Percentiles rank a stretch among this genome's conserved stretches.
Evolutionary conservation across 2,888 invertebrate species (phyloP).

Genomic region (Oscheius onirici): DNA sequence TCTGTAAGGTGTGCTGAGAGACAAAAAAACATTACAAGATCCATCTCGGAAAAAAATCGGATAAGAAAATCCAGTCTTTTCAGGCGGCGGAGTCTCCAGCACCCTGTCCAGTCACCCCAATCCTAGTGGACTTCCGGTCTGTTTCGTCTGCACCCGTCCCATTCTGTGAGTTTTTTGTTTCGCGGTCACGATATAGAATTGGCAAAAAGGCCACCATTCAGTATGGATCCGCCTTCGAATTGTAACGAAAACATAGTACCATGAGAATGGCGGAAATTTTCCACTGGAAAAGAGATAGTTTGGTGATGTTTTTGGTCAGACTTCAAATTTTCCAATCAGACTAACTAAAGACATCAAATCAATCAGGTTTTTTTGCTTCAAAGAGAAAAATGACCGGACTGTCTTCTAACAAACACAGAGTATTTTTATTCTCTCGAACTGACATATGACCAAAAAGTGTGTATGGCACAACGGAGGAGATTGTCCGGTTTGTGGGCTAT

Average conservation of each 20-base stretch:
- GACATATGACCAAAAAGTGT: background rate
- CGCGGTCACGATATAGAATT: too few species aligned
- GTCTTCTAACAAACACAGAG: background rate
- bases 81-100: background rate
- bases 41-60: background rate
- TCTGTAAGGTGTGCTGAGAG: background rate
- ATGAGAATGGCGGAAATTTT: too few species aligned
- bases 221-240: too few species aligned
- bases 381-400: too few species aligned
- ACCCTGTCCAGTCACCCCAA: conserved; percentile 62
- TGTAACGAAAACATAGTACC: too few species aligned
- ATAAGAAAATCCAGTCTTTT: background rate
- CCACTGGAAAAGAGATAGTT: too few species aligned
- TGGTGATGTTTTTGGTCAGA: too few species aligned
- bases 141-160: conserved; percentile 94
- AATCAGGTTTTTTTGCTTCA: too few species aligned
- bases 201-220: too few species aligned
- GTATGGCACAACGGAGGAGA: background rate
- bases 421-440: background rate
- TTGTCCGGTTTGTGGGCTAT: background rate
- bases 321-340: too few species aligned
- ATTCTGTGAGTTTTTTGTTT: conserved; percentile 91
- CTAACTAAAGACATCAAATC: too few species aligned
- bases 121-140: conserved; percentile 85
- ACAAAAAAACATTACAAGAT: background rate